These are phyloP conservation scores for Dysmachus trigonus DNA, from an alignment of 2,888 invertebrate species.

Conservation along the genomic window DNA sequence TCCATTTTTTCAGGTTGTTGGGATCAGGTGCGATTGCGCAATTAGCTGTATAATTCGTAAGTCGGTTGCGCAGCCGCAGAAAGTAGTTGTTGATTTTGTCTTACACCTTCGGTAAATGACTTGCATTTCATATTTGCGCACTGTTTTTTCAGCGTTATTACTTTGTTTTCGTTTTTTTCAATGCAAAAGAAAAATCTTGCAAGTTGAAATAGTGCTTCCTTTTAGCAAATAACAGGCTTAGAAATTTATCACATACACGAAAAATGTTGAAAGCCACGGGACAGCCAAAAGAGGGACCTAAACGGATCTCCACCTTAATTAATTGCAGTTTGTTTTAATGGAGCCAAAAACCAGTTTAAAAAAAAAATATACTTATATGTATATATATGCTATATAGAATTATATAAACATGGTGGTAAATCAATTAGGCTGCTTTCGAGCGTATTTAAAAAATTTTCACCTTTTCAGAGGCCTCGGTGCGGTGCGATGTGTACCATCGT, in stretches of 20 bases:
- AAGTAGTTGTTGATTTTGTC: not conserved
- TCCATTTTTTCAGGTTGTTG: not conserved
- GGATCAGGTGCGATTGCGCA: not conserved
- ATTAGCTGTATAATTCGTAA: not conserved
- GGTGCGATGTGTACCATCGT: not conserved
- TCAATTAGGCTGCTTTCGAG: conserved; percentile 14
- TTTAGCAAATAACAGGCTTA: not conserved
- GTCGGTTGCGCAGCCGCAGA: not conserved
- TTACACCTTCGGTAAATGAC: not conserved
- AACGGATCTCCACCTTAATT: not conserved
- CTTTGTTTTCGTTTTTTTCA: no score
- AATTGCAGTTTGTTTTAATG: conserved; percentile 17
- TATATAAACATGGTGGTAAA: not conserved
- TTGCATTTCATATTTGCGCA: not conserved
- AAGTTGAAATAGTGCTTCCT: not conserved
- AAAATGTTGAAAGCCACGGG: not conserved
- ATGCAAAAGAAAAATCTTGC: not conserved
- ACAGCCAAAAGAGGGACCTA: not conserved
- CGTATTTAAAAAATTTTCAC: not conserved
- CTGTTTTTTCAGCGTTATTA: not conserved
- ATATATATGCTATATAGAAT: no score
- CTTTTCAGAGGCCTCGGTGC: not conserved
- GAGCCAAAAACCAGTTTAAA: not conserved
- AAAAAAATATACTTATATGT: not conserved
- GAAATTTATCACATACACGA: not conserved